Conservation (phyloP, 2,797 vertebrate species). For the Numenius phaeopus region DNA sequence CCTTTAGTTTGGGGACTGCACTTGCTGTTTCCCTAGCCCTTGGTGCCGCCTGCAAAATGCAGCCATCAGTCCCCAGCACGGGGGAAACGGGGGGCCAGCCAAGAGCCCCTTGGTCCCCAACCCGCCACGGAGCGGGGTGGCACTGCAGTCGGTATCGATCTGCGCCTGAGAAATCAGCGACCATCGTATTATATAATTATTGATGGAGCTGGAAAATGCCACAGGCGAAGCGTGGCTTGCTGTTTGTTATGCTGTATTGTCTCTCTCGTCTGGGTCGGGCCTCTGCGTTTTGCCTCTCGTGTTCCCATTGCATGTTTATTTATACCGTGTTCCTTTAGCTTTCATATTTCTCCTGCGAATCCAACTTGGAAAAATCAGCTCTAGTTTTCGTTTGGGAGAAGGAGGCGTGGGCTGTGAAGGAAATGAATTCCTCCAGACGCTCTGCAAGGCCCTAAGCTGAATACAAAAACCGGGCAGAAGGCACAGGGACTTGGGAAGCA, state of each 20-base stretch:
- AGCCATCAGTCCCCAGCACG: neutral
- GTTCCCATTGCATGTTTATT: constrained; percentile 85
- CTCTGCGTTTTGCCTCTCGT: constrained; percentile 70
- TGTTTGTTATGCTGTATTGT: constrained; percentile 84
- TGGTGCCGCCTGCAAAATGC: neutral
- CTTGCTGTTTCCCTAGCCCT: neutral
- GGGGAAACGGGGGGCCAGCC: neutral
- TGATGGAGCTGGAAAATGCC: constrained; percentile 81
- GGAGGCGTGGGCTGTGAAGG: constrained; percentile 52
- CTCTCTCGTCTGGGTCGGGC: constrained; percentile 69
- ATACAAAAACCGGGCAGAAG: constrained; percentile 60
- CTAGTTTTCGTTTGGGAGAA: constrained; percentile 53
- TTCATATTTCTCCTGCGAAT: constrained; percentile 83
- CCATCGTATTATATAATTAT: constrained; percentile 83
- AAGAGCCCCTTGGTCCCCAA: constrained; percentile 19
- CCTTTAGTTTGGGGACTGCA: neutral
- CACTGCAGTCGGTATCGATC: constrained; percentile 69
- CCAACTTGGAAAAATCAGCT: constrained; percentile 75
- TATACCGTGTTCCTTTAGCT: constrained; percentile 79
- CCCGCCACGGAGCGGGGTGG: constrained; percentile 9
- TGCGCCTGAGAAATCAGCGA: constrained; percentile 67
- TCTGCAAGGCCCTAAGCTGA: constrained; percentile 50
- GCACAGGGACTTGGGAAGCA: neutral
- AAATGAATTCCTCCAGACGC: constrained; percentile 71
- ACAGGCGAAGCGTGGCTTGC: constrained; percentile 72